Evolutionary conservation across 2,797 vertebrate species (phyloP).

Genomic region (Miichthys miiuy): DNA sequence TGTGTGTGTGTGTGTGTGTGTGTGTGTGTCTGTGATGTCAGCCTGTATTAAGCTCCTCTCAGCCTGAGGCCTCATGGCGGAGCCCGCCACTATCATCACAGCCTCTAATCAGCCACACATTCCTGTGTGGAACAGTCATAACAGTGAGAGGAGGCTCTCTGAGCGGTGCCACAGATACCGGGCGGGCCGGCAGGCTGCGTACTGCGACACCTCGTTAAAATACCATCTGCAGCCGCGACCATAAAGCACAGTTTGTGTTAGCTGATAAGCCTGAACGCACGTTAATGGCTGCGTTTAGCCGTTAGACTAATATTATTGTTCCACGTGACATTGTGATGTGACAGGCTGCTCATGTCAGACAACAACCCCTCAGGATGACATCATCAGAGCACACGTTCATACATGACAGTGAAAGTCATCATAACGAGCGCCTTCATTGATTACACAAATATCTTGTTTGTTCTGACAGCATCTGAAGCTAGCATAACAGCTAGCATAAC

Average conservation of each 20-base stretch:
- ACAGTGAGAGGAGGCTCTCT: constrained; percentile 41
- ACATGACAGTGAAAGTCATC: no score
- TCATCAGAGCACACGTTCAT: neutral
- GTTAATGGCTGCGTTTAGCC: constrained; percentile 85
- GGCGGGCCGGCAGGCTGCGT: constrained; percentile 83
- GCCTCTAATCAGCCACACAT: constrained; percentile 45
- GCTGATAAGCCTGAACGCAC: constrained; percentile 91
- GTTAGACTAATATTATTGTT: constrained; percentile 94
- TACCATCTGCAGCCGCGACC: constrained; percentile 89
- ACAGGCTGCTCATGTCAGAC: constrained; percentile 84
- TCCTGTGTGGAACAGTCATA: constrained; percentile 27
- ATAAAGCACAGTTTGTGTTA: constrained; percentile 93
- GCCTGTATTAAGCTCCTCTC: no score
- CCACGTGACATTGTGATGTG: constrained; percentile 82
- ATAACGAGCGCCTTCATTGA: no score
- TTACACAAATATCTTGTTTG: no score
- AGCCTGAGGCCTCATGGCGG: no score
- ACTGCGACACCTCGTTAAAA: constrained; percentile 95
- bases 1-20: no score
- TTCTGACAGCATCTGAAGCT: no score
- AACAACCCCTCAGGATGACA: constrained; percentile 20
- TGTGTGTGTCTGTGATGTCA: no score
- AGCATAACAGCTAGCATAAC: no score
- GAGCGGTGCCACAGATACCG: constrained; percentile 65
- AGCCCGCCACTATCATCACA: no score